Evolutionary conservation across 2,888 invertebrate species (phyloP), one percentile per base, ranked within the genome.

Genomic region (Megastigmus dorsalis): DNA sequence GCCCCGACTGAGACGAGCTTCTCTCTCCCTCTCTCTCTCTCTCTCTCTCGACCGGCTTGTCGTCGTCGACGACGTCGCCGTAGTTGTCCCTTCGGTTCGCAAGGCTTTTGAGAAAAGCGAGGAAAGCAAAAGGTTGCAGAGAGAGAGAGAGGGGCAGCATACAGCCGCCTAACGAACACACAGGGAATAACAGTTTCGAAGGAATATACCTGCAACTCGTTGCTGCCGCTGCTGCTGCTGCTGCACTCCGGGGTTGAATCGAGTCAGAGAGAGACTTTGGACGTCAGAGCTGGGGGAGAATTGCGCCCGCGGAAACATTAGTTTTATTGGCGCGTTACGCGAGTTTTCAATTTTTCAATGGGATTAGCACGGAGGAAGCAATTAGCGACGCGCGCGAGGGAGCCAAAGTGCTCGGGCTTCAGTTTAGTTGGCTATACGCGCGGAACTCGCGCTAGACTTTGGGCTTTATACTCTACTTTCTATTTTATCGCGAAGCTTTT

Each of bases 111-210:
- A 30, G 41, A 52, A 13, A 54, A 33, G 36, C 13, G n/a, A n/a
- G n/a, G 23, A 15, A 10, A 23, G 75, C 41, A 36, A 52, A 52
- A 55, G 4, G 48, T 15, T 50, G 77, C 57, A 63, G 73, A 45
- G 65, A 48, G 75, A 75, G 76, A 78, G 82, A 82, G 80, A 81
- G 66, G 33, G 10, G 30, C 7, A 45, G 26, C 28, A 10, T 3
- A 28, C 20, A 7, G 13, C 41, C 15, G 38, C 1, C 30, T 52
- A 52, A 63, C 54, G 43, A 70, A 70, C n/a, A 30, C 28, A 18
- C 10, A 9, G 48, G 18, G 48, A 63, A 71, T 63, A 62, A 52
- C 55, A 66, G 59, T 66, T 72, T 60, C 36, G 26, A 18, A n/a
- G n/a, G n/a, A n/a, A n/a, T n/a, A n/a, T n/a, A n/a, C n/a, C n/a